Base-by-base conservation (phyloP, 2,113 vertebrate genomes). In the Ceratotherium simum region DNA sequence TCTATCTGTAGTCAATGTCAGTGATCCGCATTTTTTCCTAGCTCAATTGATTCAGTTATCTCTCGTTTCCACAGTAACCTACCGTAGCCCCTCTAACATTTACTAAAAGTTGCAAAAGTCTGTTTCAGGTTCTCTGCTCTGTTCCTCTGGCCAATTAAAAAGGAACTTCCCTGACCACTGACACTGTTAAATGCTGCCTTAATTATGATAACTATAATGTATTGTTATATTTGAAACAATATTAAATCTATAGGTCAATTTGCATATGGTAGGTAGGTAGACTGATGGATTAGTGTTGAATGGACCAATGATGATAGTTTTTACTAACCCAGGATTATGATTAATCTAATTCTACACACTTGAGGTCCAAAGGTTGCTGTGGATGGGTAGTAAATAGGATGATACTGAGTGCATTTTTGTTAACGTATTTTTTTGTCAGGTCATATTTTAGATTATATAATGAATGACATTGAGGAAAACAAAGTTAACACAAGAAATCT, bases 401-500 rank as follows among this genome's bases (percentile, higher is more conserved):
- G 54, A 5, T 90, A 25, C 39, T 91, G 17, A 79, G 36, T n/a
- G 13, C 18, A 73, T 81, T 64, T 91, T 69, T 76, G 16, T n/a
- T 64, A 48, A 89, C n/a, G 7, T 10, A 29, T 29, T 91, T 73
- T 90, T 60, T 42, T 12, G 25, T 58, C 17, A 85, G 33, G 12
- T 21, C 25, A 67, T 65, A 82, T 51, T 70, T 96, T 97, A 80
- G 7, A 75, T 95, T 81, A 81, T 36, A 51, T 78, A 75, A 81
- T 88, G 48, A 92, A 90, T 82, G 58, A 29, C 69, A 46, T 29
- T 81, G 31, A 86, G 39, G 25, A 33, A 70, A 95, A 91, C 23
- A 70, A 78, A 51, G 21, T 78, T 89, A 86, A 91, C 13, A 60
- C 23, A 78, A 78, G 62, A 42, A 83, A 54, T 67, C n/a, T 88